These are phyloP conservation scores for Trematomus bernacchii DNA, from an alignment of 2,797 vertebrate genomes.

Conservation along the genomic window DNA sequence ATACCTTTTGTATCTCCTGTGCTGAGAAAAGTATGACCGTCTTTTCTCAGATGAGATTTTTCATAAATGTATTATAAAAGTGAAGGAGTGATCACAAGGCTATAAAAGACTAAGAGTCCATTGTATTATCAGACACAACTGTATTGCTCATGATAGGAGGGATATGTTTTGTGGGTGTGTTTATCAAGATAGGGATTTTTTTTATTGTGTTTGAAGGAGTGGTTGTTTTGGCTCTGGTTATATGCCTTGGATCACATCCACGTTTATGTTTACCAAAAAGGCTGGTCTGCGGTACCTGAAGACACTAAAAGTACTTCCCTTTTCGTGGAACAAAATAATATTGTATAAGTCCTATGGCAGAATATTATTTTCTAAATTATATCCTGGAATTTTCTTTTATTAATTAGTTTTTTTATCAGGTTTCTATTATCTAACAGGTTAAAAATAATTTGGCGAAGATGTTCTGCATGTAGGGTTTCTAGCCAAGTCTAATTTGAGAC, in stretches of 20 bases:
- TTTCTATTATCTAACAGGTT: too few relatives aligned
- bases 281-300: conserved; percentile 16
- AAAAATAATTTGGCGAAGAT: not conserved
- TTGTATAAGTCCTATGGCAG: too few relatives aligned
- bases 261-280: conserved; percentile 31
- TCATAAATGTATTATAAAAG: conserved; percentile 11
- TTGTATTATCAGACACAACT: conserved; percentile 20
- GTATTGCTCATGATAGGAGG: conserved; percentile 21
- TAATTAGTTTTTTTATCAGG: too few relatives aligned
- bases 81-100: not conserved
- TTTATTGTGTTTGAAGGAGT: conserved; percentile 20
- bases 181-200: conserved; percentile 36
- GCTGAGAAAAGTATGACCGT: not conserved
- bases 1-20: not conserved
- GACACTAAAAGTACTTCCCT: not conserved
- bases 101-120: conserved; percentile 31
- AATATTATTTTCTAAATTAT: not conserved
- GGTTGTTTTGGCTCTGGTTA: not conserved
- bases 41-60: not conserved
- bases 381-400: not conserved
- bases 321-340: too few relatives aligned
- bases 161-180: conserved; percentile 47
- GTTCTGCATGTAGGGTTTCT: not conserved
- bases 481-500: too few relatives aligned
- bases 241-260: conserved; percentile 20